Base-by-base conservation (phyloP, 2,113 vertebrate genomes). In the Columba livia region DNA sequence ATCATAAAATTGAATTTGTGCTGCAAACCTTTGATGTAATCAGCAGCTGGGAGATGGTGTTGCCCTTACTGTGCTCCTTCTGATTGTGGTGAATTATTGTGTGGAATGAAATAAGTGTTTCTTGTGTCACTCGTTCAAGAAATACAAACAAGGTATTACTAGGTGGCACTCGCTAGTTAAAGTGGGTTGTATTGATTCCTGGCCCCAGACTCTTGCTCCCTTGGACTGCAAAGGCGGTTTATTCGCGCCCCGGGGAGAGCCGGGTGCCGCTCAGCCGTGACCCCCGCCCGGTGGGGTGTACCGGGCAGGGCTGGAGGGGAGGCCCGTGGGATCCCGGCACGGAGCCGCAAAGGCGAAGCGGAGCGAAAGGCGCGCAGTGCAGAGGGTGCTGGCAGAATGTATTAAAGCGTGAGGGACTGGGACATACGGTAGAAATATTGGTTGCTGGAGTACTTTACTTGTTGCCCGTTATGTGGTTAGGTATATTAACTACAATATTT, bases 1-100 rank as follows among this genome's bases (percentile, higher is more conserved):
- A 98, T 98, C 97, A 97, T 98, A 98, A 98, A 98, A 98, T 98
- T 98, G 98, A 98, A 98, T 98, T 98, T 98, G 97, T 97, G 98
- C 98, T 98, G 97, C 97, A 97, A 98, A 97, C 97, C 98, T 97
- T 98, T 98, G 98, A 98, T 98, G 97, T 98, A 98, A 98, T 98
- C 98, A 98, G 97, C 98, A 98, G 98, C 98, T 98, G 98, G 98
- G 98, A 98, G 98, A 98, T 98, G 98, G 97, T 78, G 88, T 96
- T 98, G 97, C 96, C 98, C 97, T 98, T 84, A 95, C 96, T 24
- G 94, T 95, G 97, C 97, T 97, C 97, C 82, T 97, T 97, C 96
- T 96, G 97, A 98, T 97, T 96, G 97, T 95, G 95, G 94, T 93
- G 97, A 98, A 98, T 98, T 98, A 98, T 96, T 97, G 98, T 96